A percentile compares a stretch with the other conserved stretches of the same genome.
These are phyloP conservation scores for Lepus americanus DNA, from an alignment of 2,113 vertebrate genomes.

Conservation along the genomic window DNA sequence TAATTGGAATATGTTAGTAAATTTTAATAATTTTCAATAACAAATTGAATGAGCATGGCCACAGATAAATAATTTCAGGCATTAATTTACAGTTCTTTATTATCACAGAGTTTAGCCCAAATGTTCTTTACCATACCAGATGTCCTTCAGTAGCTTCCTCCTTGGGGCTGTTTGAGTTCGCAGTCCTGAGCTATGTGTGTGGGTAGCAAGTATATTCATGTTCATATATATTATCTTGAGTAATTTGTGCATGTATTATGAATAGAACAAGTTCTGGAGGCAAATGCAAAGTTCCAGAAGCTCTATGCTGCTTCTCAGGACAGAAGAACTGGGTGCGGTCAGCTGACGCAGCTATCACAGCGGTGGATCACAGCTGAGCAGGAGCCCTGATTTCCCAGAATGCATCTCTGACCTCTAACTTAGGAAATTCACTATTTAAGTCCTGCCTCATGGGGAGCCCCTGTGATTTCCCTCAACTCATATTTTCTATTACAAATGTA, in stretches of 20 bases:
- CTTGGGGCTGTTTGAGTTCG: neutral
- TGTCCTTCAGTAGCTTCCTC: neutral
- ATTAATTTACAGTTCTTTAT: neutral
- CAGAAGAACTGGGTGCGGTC: neutral
- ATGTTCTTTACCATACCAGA: neutral
- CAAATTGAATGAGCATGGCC: neutral
- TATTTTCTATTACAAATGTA: neutral
- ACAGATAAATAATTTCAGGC: neutral
- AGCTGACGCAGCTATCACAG: neutral
- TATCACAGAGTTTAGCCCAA: neutral
- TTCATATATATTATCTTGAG: neutral
- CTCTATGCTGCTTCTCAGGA: neutral
- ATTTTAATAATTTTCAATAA: neutral
- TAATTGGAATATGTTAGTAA: neutral
- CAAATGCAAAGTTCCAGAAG: neutral
- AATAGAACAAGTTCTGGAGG: neutral
- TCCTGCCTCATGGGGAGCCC: neutral
- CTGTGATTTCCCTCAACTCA: rapidly evolving
- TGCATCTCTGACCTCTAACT: neutral
- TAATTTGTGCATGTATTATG: neutral
- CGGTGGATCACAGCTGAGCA: neutral
- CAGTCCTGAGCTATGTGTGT: neutral
- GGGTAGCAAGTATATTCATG: neutral
- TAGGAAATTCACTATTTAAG: neutral
- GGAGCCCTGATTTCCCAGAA: too few relatives aligned